These are phyloP conservation scores for Rotaria macrura DNA, from an alignment of 2,888 invertebrate genomes.

Conservation along the genomic window DNA sequence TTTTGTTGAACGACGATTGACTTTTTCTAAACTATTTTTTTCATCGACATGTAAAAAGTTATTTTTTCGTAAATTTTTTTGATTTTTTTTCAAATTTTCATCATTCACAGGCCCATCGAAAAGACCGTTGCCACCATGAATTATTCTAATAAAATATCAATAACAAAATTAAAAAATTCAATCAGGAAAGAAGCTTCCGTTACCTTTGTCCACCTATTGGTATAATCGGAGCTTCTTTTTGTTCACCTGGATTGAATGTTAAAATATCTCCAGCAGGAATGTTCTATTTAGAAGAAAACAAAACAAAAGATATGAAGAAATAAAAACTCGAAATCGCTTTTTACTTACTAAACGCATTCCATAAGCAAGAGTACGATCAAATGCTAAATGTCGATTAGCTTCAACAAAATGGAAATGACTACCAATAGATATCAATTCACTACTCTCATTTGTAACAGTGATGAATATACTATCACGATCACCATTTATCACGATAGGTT, in stretches of 20 bases:
- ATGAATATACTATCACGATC: constrained; percentile 37
- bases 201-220: constrained; percentile 44
- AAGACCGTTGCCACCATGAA: constrained; percentile 44
- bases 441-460: constrained; percentile 42
- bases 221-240: constrained; percentile 41
- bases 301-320: background rate
- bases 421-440: constrained; percentile 45
- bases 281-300: constrained; percentile 38
- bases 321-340: background rate
- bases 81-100: constrained; percentile 36
- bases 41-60: constrained; percentile 39
- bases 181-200: background rate
- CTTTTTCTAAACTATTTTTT: constrained; percentile 17
- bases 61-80: constrained; percentile 37
- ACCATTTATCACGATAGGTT: constrained; percentile 39
- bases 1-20: background rate
- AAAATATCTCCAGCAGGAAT: constrained; percentile 45
- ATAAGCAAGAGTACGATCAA: constrained; percentile 43
- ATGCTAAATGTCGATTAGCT: constrained; percentile 42
- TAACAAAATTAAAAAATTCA: background rate
- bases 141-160: constrained; percentile 37
- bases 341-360: constrained; percentile 44
- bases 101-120: constrained; percentile 41
- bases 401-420: constrained; percentile 47
- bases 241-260: constrained; percentile 45